A percentile compares a stretch with the other conserved stretches of the same genome.
These are phyloP conservation scores for Lamproptera curius DNA, from an alignment of 2,888 invertebrate genomes.

Conservation along the genomic window DNA sequence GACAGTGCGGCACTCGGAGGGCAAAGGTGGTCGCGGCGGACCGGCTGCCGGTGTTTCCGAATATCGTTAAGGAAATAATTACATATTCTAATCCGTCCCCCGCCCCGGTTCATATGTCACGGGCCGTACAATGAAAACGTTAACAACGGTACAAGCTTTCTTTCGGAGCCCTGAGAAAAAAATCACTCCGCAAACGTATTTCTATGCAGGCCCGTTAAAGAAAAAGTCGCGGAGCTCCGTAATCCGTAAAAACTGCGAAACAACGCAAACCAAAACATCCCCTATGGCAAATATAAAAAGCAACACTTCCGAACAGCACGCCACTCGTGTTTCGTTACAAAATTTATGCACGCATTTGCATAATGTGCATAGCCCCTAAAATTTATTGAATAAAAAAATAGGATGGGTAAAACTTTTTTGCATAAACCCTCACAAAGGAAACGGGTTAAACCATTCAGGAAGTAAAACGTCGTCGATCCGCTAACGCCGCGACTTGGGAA, in stretches of 20 bases:
- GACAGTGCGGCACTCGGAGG: constrained; percentile 30
- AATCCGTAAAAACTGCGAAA: constrained; percentile 50
- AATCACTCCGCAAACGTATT: constrained; percentile 65
- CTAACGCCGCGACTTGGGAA: constrained; percentile 41
- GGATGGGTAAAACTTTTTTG: constrained; percentile 79
- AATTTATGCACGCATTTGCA: constrained; percentile 79
- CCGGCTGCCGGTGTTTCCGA: constrained; percentile 55
- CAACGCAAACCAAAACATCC: constrained; percentile 34
- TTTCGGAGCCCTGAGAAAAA: constrained; percentile 65
- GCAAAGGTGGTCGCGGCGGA: constrained; percentile 48
- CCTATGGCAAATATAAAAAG: constrained; percentile 32
- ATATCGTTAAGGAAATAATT: constrained; percentile 77
- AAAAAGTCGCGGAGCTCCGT: constrained; percentile 69
- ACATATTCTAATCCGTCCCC: constrained; percentile 71
- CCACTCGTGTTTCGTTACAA: constrained; percentile 46
- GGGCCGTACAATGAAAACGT: constrained; percentile 60
- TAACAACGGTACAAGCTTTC: constrained; percentile 61
- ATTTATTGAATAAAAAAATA: constrained; percentile 79
- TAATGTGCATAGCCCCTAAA: constrained; percentile 78
- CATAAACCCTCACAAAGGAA: constrained; percentile 78
- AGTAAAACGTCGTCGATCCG: constrained; percentile 70
- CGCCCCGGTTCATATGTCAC: constrained; percentile 72
- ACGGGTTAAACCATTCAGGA: constrained; percentile 76
- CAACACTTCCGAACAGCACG: constrained; percentile 33
- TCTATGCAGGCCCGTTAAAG: constrained; percentile 38